Base-by-base conservation (phyloP, 2,888 invertebrate genomes). In the Prosopocoilus inquinatus region DNA sequence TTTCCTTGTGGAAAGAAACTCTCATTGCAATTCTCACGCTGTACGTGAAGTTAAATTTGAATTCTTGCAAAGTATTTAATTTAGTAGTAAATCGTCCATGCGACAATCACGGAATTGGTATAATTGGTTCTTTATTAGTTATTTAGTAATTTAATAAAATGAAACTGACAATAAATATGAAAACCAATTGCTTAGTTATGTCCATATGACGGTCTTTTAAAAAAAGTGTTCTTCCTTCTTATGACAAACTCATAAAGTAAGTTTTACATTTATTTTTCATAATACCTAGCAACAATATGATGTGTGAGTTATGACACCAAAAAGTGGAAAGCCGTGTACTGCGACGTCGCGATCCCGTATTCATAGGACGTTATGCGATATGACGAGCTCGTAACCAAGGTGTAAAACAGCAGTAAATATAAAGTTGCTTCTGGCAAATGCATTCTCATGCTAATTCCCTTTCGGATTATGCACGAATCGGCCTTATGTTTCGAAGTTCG, bases 371-470 rank as follows among this genome's bases (percentile, higher is more conserved):
- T 70, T 72, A 71, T 71, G 70, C 67, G 69, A 70, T 67, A 70
- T 72, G 71, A 72, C 70, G 70, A 68, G 67, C 58, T 67, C 67
- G 64, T 73, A 73, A 74, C 71, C 61, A 67, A 68, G 69, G 65
- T 70, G 71, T 74, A 73, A 74, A 74, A 74, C 66, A 60, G 69
- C 69, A 68, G 70, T 74, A 74, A 74, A 74, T 72, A 70, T 67
- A 64, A 66, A 64, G 65, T 58, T 65, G 65, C 67, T 69, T 68
- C 63, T 67, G 66, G 70, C 66, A 67, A 71, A 67, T 68, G 69
- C 67, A 70, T 70, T 70, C 68, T 71, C 70, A 70, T 70, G 69
- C 68, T 69, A 71, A 71, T 70, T 70, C 46, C 54, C 47, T 50
- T 45, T 44, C 44, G 44, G 44, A 12, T 38, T 38, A 38, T 38